Evolutionary conservation across 2,113 vertebrate genomes (phyloP).

Genomic region (Eleginops maclovinus): DNA sequence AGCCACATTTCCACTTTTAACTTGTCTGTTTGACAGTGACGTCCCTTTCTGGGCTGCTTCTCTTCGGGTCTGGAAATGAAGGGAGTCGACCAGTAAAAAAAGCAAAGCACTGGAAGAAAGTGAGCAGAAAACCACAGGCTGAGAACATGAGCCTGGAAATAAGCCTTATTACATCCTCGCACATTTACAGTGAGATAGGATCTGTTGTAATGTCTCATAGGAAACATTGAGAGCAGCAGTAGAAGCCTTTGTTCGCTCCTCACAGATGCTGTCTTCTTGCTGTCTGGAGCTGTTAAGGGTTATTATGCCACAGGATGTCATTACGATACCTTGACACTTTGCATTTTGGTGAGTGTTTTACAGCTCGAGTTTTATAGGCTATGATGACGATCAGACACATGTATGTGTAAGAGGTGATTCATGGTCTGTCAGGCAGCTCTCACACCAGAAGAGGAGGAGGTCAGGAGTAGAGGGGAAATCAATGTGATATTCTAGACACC

Average conservation of each 20-base stretch:
- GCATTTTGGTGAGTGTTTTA: slow-evolving; percentile 25
- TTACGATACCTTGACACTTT: slow-evolving; percentile 27
- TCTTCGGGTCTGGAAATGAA: not conserved
- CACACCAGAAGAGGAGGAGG: not conserved
- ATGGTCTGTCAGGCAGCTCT: slow-evolving; percentile 12
- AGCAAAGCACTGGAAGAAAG: slow-evolving; percentile 34
- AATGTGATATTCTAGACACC: not conserved
- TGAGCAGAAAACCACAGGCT: slow-evolving; percentile 37
- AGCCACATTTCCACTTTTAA: slow-evolving; percentile 14
- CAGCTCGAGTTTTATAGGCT: slow-evolving; percentile 10
- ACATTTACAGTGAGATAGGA: not conserved
- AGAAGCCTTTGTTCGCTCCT: slow-evolving; percentile 24
- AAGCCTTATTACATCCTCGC: slow-evolving; percentile 11
- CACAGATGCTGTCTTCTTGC: slow-evolving; percentile 11
- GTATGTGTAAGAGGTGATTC: slow-evolving; percentile 49
- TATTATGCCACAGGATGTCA: slow-evolving; percentile 4
- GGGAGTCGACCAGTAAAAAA: slow-evolving; percentile 15
- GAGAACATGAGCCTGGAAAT: slow-evolving; percentile 38
- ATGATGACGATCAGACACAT: slow-evolving; percentile 24
- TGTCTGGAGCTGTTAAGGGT: not conserved
- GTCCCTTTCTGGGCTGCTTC: not conserved
- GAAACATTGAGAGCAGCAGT: slow-evolving; percentile 10
- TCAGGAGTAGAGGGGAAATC: not conserved
- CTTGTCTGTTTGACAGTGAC: slow-evolving; percentile 8
- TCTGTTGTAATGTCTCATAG: slow-evolving; percentile 40